These are phyloP conservation scores for Odontesthes bonariensis DNA, from an alignment of 2,113 vertebrate genomes.

Conservation along the genomic window DNA sequence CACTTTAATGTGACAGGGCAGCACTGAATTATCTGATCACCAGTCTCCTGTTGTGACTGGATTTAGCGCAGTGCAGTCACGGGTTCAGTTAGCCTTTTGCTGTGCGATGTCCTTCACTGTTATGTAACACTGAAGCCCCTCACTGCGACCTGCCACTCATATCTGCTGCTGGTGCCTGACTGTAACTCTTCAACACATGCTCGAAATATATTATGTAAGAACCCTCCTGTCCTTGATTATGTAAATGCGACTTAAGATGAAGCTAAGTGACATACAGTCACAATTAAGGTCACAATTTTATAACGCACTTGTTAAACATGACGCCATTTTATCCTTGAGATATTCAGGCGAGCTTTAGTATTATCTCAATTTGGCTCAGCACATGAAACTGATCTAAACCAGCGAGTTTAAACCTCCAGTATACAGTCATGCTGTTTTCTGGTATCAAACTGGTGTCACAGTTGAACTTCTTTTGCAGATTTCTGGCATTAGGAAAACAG, in stretches of 20 bases:
- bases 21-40: fast-evolving
- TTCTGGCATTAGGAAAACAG: too few relatives aligned
- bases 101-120: conserved; percentile 14
- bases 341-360: not conserved
- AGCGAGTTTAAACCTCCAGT: too few relatives aligned
- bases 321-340: conserved; percentile 68
- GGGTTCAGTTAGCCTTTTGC: conserved; percentile 6
- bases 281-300: conserved; percentile 20
- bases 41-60: not conserved
- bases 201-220: too few relatives aligned
- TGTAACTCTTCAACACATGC: not conserved
- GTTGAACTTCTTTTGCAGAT: too few relatives aligned
- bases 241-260: fast-evolving
- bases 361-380: too few relatives aligned
- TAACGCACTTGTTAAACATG: not conserved
- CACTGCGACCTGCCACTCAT: fast-evolving
- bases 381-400: too few relatives aligned
- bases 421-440: too few relatives aligned
- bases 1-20: not conserved
- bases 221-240: too few relatives aligned
- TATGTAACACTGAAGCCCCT: conserved; percentile 19
- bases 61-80: conserved; percentile 49
- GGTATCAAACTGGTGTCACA: too few relatives aligned
- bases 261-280: fast-evolving
- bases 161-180: too few relatives aligned